Evolutionary conservation across 2,797 vertebrate species (phyloP).

Genomic region (Morelia viridis): DNA sequence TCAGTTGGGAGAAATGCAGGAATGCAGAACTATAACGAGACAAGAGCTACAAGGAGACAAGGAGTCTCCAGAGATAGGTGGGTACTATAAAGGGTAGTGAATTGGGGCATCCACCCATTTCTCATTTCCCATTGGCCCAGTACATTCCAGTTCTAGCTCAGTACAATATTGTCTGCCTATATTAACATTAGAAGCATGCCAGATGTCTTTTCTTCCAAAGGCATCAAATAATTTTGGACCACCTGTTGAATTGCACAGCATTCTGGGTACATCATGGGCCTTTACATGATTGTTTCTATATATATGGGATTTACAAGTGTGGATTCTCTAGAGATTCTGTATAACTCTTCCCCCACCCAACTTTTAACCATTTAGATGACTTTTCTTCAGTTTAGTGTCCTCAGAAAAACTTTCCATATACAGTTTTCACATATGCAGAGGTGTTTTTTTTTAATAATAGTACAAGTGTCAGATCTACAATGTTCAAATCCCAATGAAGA

Average conservation of each 20-base stretch:
- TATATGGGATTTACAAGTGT: background rate
- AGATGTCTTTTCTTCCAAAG: background rate
- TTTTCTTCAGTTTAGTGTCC: background rate
- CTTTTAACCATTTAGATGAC: background rate
- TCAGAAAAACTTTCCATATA: background rate
- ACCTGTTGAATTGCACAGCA: background rate
- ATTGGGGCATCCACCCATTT: background rate
- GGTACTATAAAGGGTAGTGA: background rate
- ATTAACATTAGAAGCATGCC: background rate
- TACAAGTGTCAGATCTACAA: no score
- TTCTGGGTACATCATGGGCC: no score
- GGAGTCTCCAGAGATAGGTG: background rate
- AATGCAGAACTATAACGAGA: no score
- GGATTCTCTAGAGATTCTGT: background rate
- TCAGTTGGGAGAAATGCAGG: no score
- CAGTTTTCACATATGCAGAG: no score
- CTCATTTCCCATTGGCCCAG: background rate
- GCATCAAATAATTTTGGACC: background rate
- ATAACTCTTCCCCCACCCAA: background rate
- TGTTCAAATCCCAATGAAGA: no score
- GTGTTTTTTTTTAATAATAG: no score
- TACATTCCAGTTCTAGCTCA: background rate
- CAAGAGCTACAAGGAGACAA: no score
- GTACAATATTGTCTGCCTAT: background rate
- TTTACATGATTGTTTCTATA: background rate